phyloP scores from a whole-genome alignment of 2,113 vertebrate species.

The Trichechus manatus region DNA sequence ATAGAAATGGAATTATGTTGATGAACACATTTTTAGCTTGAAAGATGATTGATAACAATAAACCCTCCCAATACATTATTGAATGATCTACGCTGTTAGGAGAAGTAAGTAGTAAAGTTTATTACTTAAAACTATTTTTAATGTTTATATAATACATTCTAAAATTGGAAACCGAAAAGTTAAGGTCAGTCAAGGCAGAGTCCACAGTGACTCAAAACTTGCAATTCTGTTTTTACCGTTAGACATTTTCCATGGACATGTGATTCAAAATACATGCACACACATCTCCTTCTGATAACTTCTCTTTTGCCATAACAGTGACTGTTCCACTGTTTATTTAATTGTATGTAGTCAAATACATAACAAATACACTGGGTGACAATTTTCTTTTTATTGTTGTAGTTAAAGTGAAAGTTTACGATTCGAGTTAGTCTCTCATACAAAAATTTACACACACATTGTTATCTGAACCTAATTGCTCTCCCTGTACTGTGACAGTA shows the following conservation, averaged over 20 bases:
- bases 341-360: not conserved
- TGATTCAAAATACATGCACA: not conserved
- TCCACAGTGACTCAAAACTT: not conserved
- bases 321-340: not conserved
- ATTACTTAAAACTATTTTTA: not conserved
- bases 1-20: conserved; percentile 44
- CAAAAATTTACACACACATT: too few species aligned
- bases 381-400: not conserved
- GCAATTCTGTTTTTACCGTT: not conserved
- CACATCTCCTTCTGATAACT: not conserved
- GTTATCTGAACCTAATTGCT: too few species aligned
- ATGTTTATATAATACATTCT: not conserved
- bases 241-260: not conserved
- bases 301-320: not conserved
- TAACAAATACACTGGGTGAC: not conserved
- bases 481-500: too few species aligned
- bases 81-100: not conserved
- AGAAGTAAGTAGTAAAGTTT: not conserved
- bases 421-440: too few species aligned
- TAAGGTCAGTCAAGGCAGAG: not conserved
- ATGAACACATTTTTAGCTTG: conserved; percentile 34
- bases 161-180: not conserved
- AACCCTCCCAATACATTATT: conserved; percentile 47
- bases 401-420: too few species aligned
- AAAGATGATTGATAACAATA: conserved; percentile 55